These are phyloP conservation scores for Acinonyx jubatus DNA, from an alignment of 2,113 vertebrate genomes.

Conservation along the genomic window DNA sequence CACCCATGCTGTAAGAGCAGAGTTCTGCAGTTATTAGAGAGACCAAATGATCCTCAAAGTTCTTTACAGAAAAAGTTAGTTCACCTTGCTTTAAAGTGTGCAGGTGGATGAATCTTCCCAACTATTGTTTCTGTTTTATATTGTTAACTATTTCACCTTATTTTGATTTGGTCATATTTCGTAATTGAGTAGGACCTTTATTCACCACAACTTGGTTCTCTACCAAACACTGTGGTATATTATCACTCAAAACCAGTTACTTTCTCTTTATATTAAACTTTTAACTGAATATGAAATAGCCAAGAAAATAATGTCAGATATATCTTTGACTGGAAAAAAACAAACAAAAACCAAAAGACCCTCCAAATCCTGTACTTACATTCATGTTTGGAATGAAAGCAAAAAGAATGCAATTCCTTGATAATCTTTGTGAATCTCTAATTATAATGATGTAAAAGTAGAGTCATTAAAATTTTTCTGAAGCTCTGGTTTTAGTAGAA, in stretches of 20 bases:
- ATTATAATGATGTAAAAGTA: not conserved
- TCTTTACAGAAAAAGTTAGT: not conserved
- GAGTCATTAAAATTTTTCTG: not conserved
- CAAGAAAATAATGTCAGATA: not conserved
- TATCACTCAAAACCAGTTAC: not conserved
- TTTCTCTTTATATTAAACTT: not conserved
- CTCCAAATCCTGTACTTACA: not conserved
- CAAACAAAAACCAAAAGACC: not conserved
- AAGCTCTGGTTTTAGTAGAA: not conserved
- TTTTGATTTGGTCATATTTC: not conserved
- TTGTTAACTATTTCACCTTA: not conserved
- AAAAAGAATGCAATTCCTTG: not conserved
- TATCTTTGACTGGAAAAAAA: not conserved
- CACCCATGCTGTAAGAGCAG: no score
- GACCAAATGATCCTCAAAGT: not conserved
- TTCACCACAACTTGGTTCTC: not conserved
- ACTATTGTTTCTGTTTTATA: not conserved
- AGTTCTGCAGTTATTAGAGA: not conserved
- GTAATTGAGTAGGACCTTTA: not conserved
- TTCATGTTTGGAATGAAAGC: not conserved
- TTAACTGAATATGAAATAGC: not conserved
- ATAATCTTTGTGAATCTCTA: not conserved
- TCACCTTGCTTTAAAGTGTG: not conserved
- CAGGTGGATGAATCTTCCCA: not conserved
- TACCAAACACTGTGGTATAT: not conserved